Conservation (phyloP, 1,140 invertebrate genomes). For the Drosophila nannoptera region DNA sequence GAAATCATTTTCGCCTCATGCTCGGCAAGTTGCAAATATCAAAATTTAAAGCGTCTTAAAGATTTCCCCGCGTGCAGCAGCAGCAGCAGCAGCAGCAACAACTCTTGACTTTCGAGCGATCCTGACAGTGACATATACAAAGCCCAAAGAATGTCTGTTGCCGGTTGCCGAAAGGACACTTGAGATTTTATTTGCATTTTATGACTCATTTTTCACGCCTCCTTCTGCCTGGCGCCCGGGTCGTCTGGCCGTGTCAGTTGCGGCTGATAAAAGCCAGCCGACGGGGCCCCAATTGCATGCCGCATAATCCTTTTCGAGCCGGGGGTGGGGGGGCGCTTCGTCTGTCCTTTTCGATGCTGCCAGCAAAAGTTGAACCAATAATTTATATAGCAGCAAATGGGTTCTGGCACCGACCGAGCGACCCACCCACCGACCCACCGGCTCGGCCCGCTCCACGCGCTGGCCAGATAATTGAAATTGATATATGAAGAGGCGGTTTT, state of each 20-base stretch:
- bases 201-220: constrained; percentile 76
- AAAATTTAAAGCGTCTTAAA: constrained; percentile 42
- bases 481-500: constrained; percentile 60
- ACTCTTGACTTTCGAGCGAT: constrained; percentile 23
- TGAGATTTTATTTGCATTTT: constrained; percentile 76
- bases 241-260: constrained; percentile 63
- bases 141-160: constrained; percentile 3
- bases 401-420: constrained; percentile 34
- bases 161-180: constrained; percentile 49
- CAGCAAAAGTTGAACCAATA: constrained; percentile 54
- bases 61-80: background rate
- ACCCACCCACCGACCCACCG: constrained; percentile 28
- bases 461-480: constrained; percentile 71
- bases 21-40: constrained; percentile 6
- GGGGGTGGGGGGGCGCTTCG: too few species aligned
- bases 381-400: constrained; percentile 65
- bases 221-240: background rate
- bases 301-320: constrained; percentile 66
- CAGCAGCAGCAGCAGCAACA: background rate
- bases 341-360: constrained; percentile 54
- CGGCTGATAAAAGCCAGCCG: constrained; percentile 68
- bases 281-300: constrained; percentile 52
- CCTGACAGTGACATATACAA: constrained; percentile 39
- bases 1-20: constrained; percentile 1
- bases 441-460: background rate